Percentiles rank a stretch among this genome's conserved stretches.
These are phyloP conservation scores for Tapirus indicus DNA, from an alignment of 2,797 vertebrate genomes.

Conservation along the genomic window DNA sequence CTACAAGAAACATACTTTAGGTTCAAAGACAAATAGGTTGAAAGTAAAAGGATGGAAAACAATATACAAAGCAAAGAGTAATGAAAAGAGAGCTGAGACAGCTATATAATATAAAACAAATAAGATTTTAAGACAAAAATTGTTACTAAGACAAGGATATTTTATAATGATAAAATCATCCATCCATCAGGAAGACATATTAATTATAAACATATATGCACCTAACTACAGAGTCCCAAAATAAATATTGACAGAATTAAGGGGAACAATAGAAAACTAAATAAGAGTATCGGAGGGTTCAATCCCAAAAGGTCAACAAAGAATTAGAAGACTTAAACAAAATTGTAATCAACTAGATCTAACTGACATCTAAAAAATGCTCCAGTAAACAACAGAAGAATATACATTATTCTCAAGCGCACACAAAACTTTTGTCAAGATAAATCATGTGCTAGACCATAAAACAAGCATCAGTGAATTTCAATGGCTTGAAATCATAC, in stretches of 20 bases:
- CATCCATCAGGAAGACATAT: neutral
- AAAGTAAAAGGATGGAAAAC: neutral
- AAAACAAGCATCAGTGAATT: neutral
- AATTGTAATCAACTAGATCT: neutral
- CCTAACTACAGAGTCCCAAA: neutral
- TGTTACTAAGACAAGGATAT: neutral
- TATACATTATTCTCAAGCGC: neutral
- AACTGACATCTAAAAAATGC: neutral
- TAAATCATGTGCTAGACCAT: neutral
- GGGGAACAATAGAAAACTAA: neutral
- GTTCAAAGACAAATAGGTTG: neutral
- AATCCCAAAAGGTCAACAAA: neutral
- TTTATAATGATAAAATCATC: neutral
- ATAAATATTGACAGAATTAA: neutral
- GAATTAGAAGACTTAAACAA: neutral
- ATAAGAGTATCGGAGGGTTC: neutral
- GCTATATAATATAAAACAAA: neutral
- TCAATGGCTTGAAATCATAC: neutral
- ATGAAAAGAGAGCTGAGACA: neutral
- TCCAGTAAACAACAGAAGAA: neutral
- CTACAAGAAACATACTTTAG: neutral
- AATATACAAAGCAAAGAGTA: neutral
- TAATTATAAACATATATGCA: neutral
- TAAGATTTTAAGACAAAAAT: neutral
- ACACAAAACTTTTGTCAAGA: neutral